Base-by-base conservation (phyloP, 1,140 invertebrate species). In the Paraescarpia echinospica region DNA sequence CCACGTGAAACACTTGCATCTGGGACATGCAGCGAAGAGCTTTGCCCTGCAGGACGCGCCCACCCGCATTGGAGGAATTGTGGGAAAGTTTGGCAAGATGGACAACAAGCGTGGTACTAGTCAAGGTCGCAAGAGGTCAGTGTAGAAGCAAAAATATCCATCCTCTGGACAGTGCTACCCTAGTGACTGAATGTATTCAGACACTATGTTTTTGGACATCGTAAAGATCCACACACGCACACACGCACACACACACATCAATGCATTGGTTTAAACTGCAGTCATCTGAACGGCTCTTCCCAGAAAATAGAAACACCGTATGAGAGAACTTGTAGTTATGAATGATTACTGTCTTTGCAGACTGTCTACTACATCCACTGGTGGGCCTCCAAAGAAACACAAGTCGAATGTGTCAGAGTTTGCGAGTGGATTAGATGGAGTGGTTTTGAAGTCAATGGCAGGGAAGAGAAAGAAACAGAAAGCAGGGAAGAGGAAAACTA, bases 11-110 rank as follows among this genome's bases (percentile, higher is more conserved):
- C 96, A 97, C 41, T 96, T 98, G 34, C 98, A 99, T 96, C 96
- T 99, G 93, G 98, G 98, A 6, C 98, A 99, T 96, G 98, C 98
- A 94, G 98, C 98, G 4, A 99, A 99, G 95, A 98, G 98, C 95
- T 99, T 99, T 95, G 98, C 97, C 0, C 95, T 99, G 22, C 96
- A 97, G 92, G 98, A 99, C 94, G 97, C 98, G 12, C 98, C 98
- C 1, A 96, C 96, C 77, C 88, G 92, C 12, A 93, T 96, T 95
- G 95, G 93, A 96, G 27, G 31, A 1, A 90, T 89, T 22, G 34
- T 93, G 14, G 59, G 59, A 12, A 77, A 77, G 59, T 77, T 77
- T 77, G 59, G 59, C 59, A 77, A 77, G 59, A 77, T 77, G 59
- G 59, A 77, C 59, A 77, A 2, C 59, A 77, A 77, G 59, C 59